Base-by-base conservation (phyloP, 2,113 vertebrate genomes). In the Solea solea region DNA sequence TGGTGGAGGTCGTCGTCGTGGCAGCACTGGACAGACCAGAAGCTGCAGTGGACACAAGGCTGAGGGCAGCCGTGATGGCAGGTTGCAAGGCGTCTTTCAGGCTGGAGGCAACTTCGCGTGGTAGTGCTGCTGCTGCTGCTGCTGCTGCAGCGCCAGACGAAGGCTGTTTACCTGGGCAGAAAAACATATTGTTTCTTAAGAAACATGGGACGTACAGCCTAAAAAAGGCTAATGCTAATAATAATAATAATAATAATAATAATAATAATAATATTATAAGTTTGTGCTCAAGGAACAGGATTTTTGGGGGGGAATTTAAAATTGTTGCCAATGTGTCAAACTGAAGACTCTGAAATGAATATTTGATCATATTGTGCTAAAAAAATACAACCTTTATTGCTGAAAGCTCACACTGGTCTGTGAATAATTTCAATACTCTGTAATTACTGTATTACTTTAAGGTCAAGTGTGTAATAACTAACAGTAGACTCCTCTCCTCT, bases 161-260 rank as follows among this genome's bases (percentile, higher is more conserved):
- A 57, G 93, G 83, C 39, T 86, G 81, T 94, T 98, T 98, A 81
- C 95, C 96, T 95, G 84, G 12, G n/a, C 0, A 69, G 9, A 15
- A 69, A 68, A 52, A 64, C 0, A 42, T 2, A 50, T 2, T 53
- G 8, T 27, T 50, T 27, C 2, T 57, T 55, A 27, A 14, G 1
- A 11, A 39, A 63, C 2, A 15, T n/a, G 13, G 21, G 21, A 21
- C 21, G 21, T 21, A 21, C 21, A 21, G 21, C 21, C 21, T 21
- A 21, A 21, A 21, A 21, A 21, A 21, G 21, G 21, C 21, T n/a
- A n/a, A n/a, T n/a, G n/a, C n/a, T n/a, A n/a, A 44, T 1, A 44
- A 44, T 7, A 44, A 44, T 34, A 34, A 2, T 34, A 21, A 21
- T 34, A 34, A 2, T 34, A 34, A 44, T 1, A 44, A 44, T 7